Conservation (phyloP, 1,140 invertebrate genomes). For the Habropoda laboriosa region DNA sequence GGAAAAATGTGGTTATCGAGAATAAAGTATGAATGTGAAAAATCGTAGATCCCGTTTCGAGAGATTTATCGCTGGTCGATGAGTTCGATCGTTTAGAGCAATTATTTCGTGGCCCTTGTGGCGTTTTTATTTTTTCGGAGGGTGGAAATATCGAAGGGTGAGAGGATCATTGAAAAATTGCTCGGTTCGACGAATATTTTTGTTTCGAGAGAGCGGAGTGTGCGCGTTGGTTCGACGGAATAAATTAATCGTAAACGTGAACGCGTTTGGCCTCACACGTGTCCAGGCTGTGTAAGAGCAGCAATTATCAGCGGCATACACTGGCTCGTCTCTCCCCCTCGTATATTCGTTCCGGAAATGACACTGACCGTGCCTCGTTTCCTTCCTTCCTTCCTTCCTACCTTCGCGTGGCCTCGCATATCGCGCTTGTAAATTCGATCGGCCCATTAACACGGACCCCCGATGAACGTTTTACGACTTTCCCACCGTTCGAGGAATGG, state of each 20-base stretch:
- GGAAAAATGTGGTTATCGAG: not conserved
- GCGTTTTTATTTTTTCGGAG: too few relatives aligned
- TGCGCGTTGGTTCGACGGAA: not conserved
- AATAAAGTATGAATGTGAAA: too few relatives aligned
- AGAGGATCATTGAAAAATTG: not conserved
- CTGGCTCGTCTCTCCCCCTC: slow-evolving; percentile 19
- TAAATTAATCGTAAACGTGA: slow-evolving; percentile 19
- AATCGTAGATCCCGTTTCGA: not conserved
- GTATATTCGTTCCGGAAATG: slow-evolving; percentile 66
- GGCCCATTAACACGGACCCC: slow-evolving; percentile 33
- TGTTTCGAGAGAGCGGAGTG: too few relatives aligned
- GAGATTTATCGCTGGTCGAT: not conserved
- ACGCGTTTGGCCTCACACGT: not conserved
- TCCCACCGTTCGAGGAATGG: not conserved
- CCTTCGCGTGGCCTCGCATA: slow-evolving; percentile 35
- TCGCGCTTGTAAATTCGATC: slow-evolving; percentile 49
- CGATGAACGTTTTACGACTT: not conserved
- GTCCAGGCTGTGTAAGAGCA: slow-evolving; percentile 40
- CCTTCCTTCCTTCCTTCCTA: slow-evolving; percentile 67
- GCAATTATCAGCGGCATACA: slow-evolving; percentile 57
- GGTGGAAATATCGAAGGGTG: too few relatives aligned
- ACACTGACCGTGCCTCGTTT: slow-evolving; percentile 62
- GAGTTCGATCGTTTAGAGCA: too few relatives aligned
- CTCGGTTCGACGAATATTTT: too few relatives aligned
- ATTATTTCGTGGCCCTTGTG: too few relatives aligned